Evolutionary conservation across 2,113 vertebrate species (phyloP).

Genomic region (Rhineura floridana): DNA sequence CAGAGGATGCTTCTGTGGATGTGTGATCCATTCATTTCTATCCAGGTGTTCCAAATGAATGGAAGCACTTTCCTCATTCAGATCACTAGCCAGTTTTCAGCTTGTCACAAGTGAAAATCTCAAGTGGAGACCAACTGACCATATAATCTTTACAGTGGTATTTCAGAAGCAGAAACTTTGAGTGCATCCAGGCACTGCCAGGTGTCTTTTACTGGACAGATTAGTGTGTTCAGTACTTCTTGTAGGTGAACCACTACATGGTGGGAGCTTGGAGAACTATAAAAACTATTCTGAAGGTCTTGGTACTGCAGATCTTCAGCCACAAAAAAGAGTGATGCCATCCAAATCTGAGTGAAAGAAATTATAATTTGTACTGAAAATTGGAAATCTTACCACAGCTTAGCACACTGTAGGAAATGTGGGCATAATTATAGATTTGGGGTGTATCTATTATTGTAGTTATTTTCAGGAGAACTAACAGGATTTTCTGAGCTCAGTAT

Average conservation of each 20-base stretch:
- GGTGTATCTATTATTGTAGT: background rate
- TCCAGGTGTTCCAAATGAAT: background rate
- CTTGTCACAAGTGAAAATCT: background rate
- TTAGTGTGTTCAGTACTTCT: background rate
- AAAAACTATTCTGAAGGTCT: background rate
- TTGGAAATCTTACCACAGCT: background rate
- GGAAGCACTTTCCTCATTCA: background rate
- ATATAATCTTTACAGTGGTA: background rate
- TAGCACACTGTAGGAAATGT: background rate
- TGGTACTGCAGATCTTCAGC: background rate
- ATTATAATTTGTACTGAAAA: background rate
- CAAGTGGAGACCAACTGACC: background rate
- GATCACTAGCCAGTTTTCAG: background rate
- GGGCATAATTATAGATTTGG: background rate
- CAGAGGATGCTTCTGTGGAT: background rate
- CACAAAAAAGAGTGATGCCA: background rate
- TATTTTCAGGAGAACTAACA: background rate
- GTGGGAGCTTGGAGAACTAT: background rate
- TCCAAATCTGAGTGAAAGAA: background rate
- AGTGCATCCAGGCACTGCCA: too few relatives aligned
- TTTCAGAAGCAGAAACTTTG: background rate
- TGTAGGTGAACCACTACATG: background rate
- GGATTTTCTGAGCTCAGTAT: too few relatives aligned
- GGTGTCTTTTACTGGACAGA: background rate
- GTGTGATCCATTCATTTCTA: background rate